Conservation (phyloP, 1,140 invertebrate species). For the Paramacrobiotus metropolitanus region DNA sequence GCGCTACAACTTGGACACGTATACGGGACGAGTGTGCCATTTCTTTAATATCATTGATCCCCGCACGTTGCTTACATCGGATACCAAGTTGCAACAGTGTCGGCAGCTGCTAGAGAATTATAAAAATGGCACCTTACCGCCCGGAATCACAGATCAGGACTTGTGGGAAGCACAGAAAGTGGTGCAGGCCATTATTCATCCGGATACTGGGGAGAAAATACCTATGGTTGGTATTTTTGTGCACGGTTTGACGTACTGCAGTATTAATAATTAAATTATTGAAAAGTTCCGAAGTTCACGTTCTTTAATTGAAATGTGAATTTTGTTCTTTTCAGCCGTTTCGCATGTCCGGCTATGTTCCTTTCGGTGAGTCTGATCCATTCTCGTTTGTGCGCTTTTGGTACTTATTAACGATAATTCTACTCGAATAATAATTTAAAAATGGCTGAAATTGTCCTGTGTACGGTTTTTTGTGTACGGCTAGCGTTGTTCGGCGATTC, state of each 20-base stretch:
- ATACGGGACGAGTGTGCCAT: not conserved
- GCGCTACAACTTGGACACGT: not conserved
- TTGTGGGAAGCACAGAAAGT: constrained; percentile 30
- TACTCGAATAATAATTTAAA: too few species aligned
- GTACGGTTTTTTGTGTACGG: too few species aligned
- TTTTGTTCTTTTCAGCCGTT: too few species aligned
- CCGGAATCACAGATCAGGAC: constrained; percentile 19
- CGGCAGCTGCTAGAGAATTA: constrained; percentile 21
- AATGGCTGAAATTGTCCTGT: too few species aligned
- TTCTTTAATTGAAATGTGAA: too few species aligned
- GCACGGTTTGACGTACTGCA: too few species aligned
- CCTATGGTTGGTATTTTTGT: too few species aligned
- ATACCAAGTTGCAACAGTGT: constrained; percentile 21
- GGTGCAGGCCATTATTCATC: constrained; percentile 26
- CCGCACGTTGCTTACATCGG: not conserved
- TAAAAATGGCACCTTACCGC: constrained; percentile 16
- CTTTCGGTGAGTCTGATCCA: constrained; percentile 22
- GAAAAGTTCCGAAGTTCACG: too few species aligned
- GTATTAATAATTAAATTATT: too few species aligned
- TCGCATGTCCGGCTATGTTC: constrained; percentile 29
- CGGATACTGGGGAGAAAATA: constrained; percentile 28
- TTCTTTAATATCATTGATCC: constrained; percentile 2
- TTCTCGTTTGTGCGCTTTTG: not conserved
- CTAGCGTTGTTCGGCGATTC: too few species aligned
- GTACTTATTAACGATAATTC: too few species aligned